These are phyloP conservation scores for Leucania comma DNA, from an alignment of 2,888 invertebrate species.

Conservation along the genomic window DNA sequence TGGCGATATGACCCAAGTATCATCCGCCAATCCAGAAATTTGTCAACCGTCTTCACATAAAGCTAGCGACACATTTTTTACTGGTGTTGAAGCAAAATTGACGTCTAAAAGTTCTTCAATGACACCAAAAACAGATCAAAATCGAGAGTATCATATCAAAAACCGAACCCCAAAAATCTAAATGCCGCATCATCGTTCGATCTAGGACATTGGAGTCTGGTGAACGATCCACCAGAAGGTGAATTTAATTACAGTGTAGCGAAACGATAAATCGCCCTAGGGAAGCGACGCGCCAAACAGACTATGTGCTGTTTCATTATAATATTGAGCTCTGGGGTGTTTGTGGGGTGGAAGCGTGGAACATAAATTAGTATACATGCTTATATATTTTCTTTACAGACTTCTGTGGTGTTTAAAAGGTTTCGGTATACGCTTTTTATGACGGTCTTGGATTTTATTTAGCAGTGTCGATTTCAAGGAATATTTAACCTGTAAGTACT, in stretches of 20 bases:
- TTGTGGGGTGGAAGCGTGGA: constrained; percentile 25
- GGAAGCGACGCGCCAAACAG: constrained; percentile 53
- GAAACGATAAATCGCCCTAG: constrained; percentile 68
- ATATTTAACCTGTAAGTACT: no score
- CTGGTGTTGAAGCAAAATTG: no score
- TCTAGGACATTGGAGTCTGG: constrained; percentile 60
- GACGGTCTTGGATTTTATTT: not conserved
- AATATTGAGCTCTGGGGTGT: constrained; percentile 52
- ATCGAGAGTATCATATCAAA: not conserved
- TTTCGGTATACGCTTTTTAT: not conserved
- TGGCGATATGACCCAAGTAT: no score
- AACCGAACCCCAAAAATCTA: not conserved
- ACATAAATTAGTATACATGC: constrained; percentile 46
- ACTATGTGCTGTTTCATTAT: constrained; percentile 56
- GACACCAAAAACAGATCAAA: no score
- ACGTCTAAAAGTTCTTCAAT: not conserved
- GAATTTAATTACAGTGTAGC: constrained; percentile 76
- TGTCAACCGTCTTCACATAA: not conserved
- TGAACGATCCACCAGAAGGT: constrained; percentile 46
- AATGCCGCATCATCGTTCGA: constrained; percentile 33
- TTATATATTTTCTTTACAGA: constrained; percentile 10
- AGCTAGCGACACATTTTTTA: not conserved
- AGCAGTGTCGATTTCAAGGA: not conserved
- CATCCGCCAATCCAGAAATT: not conserved
- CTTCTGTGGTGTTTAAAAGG: not conserved